phyloP scores from a whole-genome alignment of 2,797 vertebrate species.

The Cichlasoma orientale region DNA sequence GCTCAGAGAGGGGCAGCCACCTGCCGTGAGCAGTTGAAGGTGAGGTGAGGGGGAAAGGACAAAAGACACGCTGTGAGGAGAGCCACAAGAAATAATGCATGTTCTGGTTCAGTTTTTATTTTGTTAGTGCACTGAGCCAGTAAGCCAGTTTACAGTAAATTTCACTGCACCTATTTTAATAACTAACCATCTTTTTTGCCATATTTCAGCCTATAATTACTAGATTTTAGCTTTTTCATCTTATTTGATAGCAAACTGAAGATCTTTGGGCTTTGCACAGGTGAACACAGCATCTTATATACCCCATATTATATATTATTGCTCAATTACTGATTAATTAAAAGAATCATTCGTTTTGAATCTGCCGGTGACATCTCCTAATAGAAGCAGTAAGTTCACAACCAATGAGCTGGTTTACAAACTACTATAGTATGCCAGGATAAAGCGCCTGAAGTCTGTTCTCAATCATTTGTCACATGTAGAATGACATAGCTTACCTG shows the following conservation, averaged over 20 bases:
- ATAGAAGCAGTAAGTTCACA: background rate
- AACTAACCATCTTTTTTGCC: background rate
- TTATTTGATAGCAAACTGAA: background rate
- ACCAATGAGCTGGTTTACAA: conserved; percentile 9
- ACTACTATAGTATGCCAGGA: background rate
- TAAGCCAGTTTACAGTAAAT: background rate
- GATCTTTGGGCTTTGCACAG: background rate
- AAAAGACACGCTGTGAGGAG: no score
- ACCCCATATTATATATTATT: background rate
- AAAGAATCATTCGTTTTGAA: background rate
- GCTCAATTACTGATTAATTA: background rate
- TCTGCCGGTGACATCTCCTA: background rate
- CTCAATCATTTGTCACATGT: background rate
- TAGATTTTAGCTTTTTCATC: background rate
- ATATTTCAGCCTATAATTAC: no score
- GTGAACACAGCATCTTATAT: background rate
- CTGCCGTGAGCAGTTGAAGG: no score
- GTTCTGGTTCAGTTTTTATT: background rate
- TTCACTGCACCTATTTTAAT: background rate
- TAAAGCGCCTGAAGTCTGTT: background rate
- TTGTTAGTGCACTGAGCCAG: background rate
- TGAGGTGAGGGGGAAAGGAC: no score
- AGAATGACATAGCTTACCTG: conserved; percentile 66
- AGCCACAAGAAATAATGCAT: no score
- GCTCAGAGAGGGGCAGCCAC: no score